Evolutionary conservation across 2,888 invertebrate genomes (phyloP).

Genomic region (Lepidocyrtinus sp.): DNA sequence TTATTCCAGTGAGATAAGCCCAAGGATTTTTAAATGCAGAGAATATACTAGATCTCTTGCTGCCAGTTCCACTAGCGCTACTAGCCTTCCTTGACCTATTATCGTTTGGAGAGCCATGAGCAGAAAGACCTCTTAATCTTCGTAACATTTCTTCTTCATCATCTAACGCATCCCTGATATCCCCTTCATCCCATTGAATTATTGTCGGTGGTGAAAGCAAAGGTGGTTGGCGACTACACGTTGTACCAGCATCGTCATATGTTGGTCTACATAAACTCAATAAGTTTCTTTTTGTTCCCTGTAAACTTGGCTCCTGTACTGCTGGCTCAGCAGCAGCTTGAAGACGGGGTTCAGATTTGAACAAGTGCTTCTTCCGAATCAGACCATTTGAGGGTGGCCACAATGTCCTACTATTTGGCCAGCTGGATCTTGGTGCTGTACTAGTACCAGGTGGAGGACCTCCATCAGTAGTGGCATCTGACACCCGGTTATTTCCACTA

Average conservation of each 20-base stretch:
- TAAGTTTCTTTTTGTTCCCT: conserved; percentile 4
- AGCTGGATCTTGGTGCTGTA: conserved; percentile 64
- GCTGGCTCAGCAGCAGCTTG: conserved; percentile 31
- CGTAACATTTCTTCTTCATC: conserved; percentile 38
- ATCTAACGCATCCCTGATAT: conserved; percentile 12
- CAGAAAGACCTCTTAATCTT: conserved; percentile 34
- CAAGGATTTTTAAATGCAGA: conserved; percentile 64
- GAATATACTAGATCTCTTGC: conserved; percentile 56
- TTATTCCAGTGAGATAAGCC: conserved; percentile 60
- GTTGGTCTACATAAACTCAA: not conserved
- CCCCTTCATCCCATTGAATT: conserved; percentile 51
- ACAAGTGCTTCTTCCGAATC: conserved; percentile 55
- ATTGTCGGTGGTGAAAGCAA: conserved; percentile 46
- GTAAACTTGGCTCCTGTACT: not conserved
- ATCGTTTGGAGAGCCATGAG: not conserved
- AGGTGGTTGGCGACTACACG: not conserved
- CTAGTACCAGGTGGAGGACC: conserved; percentile 27
- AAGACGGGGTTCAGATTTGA: conserved; percentile 61
- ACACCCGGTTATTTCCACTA: not conserved
- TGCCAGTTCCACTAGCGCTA: conserved; percentile 51
- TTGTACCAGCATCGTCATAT: not conserved
- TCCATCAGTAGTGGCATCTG: not conserved
- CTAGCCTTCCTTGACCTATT: conserved; percentile 56
- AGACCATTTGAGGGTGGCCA: conserved; percentile 52
- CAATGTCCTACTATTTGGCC: conserved; percentile 64